Evolutionary conservation across 2,113 vertebrate species (phyloP), one percentile per base, ranked within the genome.

Genomic region (Laticauda laticaudata): DNA sequence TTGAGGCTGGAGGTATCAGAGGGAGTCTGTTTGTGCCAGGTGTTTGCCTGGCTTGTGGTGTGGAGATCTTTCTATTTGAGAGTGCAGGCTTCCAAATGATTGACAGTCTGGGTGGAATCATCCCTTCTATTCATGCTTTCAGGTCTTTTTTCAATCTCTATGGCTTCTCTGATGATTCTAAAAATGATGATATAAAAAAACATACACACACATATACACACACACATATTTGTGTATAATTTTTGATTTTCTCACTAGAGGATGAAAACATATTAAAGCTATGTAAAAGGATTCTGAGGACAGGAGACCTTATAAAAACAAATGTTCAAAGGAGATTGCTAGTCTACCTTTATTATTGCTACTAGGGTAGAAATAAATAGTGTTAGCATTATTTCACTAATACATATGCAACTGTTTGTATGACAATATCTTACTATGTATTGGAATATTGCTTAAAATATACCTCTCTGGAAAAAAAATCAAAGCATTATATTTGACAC

Each of bases 231-330:
- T 51, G 5, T 51, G 14, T 54, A 54, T 54, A 15, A 53, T 93
- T 96, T 0, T 94, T 0, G 0, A 55, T 94, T 93, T 64, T 90
- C 56, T 96, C 93, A 91, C 93, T 95, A 95, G 89, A 94, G 87
- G 91, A 94, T 96, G 96, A 95, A 96, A 97, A 97, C 94, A 90
- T 92, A 95, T 95, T 96, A 87, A 96, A 96, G 94, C 94, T 92
- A 92, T 95, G 91, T 89, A 91, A 88, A 43, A 96, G 87, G 92
- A 56, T 86, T 92, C 89, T 92, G 92, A 54, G 91, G 54, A 69
- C 57, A 87, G 95, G 88, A 93, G 92, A 23, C 43, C 94, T 87
- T 56, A 95, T 14, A 93, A 94, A 94, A 93, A 94, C 91, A 94
- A 20, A 93, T 64, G 56, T 34, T 90, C 39, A 87, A 51, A 81